These are phyloP conservation scores for Furnarius figulus DNA, from an alignment of 2,113 vertebrate genomes.

Conservation along the genomic window DNA sequence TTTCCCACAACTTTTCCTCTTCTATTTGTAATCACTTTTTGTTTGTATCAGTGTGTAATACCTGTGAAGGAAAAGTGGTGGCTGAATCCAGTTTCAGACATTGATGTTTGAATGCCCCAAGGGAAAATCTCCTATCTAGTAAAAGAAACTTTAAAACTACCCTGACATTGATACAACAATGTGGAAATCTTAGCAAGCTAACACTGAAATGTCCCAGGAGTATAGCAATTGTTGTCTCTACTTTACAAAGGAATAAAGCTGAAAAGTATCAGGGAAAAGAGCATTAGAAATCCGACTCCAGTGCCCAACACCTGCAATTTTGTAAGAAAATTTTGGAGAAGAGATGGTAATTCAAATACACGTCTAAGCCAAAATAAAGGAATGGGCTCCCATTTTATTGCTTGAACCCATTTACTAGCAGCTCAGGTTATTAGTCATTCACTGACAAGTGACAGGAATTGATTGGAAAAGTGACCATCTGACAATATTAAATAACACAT, in stretches of 20 bases:
- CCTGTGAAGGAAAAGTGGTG: background rate
- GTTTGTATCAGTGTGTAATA: background rate
- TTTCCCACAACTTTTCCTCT: background rate
- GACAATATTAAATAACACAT: background rate
- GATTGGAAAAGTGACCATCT: background rate
- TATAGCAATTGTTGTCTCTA: background rate
- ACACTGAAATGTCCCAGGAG: background rate
- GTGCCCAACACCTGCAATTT: background rate
- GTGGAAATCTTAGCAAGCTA: background rate
- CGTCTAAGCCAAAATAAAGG: background rate
- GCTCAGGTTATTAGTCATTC: background rate
- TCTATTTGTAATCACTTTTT: background rate
- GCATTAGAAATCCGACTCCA: background rate
- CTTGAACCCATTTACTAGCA: background rate
- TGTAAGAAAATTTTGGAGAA: background rate
- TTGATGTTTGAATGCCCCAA: background rate
- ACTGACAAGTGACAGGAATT: accelerated
- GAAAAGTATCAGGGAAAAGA: background rate
- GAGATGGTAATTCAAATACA: background rate
- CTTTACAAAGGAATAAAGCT: background rate
- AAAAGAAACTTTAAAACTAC: background rate
- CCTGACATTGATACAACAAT: background rate
- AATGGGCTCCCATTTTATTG: background rate
- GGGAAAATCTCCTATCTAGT: background rate
- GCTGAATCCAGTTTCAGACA: background rate